phyloP scores from a whole-genome alignment of 2,888 invertebrate genomes.

The Callosobruchus maculatus region DNA sequence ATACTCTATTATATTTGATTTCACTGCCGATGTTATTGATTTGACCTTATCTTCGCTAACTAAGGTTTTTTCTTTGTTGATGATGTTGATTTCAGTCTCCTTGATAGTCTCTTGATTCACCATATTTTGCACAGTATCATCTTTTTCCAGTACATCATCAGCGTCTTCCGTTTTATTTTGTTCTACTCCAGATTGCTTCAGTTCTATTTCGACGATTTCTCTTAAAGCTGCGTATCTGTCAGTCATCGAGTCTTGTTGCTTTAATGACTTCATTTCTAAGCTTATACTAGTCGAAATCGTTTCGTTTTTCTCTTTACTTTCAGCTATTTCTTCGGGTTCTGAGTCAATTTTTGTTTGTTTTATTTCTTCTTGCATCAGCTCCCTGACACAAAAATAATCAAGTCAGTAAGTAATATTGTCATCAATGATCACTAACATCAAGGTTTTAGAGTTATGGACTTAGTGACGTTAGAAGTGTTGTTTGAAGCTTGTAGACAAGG shows the following conservation, averaged over 20 bases:
- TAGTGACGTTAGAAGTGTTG: no score
- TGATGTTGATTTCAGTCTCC: constrained; percentile 24
- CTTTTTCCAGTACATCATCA: constrained; percentile 30
- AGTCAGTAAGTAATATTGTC: no score
- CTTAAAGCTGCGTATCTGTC: constrained; percentile 76
- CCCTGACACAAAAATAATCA: constrained; percentile 48
- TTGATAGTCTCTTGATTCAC: constrained; percentile 22
- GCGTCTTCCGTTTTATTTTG: constrained; percentile 52
- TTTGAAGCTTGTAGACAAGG: no score
- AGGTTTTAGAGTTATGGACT: no score
- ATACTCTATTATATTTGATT: constrained; percentile 24
- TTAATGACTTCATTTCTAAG: constrained; percentile 22
- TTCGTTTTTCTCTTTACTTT: constrained; percentile 28
- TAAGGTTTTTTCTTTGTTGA: constrained; percentile 19
- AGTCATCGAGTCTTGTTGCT: constrained; percentile 30
- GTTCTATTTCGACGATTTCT: constrained; percentile 64
- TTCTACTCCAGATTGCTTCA: constrained; percentile 45
- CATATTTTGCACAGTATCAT: constrained; percentile 16
- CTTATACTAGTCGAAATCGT: constrained; percentile 15
- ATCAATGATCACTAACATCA: no score
- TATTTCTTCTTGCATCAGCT: constrained; percentile 74
- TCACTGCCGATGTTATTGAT: constrained; percentile 19
- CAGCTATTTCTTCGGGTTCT: constrained; percentile 39
- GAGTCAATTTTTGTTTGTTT: constrained; percentile 52
- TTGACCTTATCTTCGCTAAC: constrained; percentile 20